Evolutionary conservation across 2,888 invertebrate genomes (phyloP).

Genomic region (Biston betularia): DNA sequence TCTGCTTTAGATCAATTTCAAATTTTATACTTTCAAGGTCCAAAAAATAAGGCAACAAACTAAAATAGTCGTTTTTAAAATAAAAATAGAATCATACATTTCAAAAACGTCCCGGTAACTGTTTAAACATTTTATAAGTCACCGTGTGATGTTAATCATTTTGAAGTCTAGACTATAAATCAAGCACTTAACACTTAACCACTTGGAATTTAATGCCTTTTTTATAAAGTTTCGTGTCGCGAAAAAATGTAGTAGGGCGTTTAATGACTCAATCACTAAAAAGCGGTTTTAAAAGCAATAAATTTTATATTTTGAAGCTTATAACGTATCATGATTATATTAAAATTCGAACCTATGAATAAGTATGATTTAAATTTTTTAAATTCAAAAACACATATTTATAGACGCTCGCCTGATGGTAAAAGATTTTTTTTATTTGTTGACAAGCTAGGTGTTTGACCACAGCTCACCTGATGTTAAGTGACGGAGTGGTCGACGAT

Average conservation of each 20-base stretch:
- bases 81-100: background rate
- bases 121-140: slow-evolving; percentile 5
- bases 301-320: background rate
- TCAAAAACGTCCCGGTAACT: background rate
- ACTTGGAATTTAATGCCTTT: slow-evolving; percentile 32
- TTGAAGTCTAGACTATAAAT: slow-evolving; percentile 29
- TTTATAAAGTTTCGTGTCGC: slow-evolving; percentile 41
- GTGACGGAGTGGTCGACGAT: no score
- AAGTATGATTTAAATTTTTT: no score
- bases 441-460: no score
- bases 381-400: no score
- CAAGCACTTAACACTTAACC: slow-evolving; percentile 29
- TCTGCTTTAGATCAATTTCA: no score
- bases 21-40: no score
- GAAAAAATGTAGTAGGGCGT: slow-evolving; percentile 32
- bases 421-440: no score
- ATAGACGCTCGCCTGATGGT: no score
- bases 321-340: background rate
- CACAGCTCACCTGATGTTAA: no score
- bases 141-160: slow-evolving; percentile 7
- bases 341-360: background rate
- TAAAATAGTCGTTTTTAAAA: background rate
- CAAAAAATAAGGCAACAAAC: no score
- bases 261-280: slow-evolving; percentile 35
- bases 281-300: slow-evolving; percentile 8